phyloP scores from a whole-genome alignment of 1,140 invertebrate genomes.

The Colletes gigas region DNA sequence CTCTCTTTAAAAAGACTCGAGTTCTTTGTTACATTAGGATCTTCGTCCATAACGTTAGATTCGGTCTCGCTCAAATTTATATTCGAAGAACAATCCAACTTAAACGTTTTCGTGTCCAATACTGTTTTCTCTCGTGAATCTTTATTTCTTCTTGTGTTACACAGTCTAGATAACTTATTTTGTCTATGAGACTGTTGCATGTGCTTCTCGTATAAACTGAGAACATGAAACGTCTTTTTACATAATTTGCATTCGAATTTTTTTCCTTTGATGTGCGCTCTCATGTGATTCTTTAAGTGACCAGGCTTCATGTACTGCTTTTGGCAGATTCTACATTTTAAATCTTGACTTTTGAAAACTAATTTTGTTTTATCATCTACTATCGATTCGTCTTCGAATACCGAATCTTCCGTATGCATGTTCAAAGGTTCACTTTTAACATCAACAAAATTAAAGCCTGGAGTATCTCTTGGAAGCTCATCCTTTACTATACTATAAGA shows the following conservation, averaged over 20 bases:
- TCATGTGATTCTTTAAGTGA: constrained; percentile 69
- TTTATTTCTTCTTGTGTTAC: constrained; percentile 10
- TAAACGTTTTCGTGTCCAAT: not conserved
- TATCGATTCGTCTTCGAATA: constrained; percentile 19
- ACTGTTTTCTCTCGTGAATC: not conserved
- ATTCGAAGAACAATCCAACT: constrained; percentile 3
- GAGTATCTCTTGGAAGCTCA: not conserved
- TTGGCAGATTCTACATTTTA: constrained; percentile 67
- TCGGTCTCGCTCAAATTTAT: not conserved
- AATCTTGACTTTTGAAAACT: constrained; percentile 9
- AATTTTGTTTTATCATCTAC: constrained; percentile 15
- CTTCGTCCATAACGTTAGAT: not conserved
- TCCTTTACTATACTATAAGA: not conserved
- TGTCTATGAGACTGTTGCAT: constrained; percentile 57
- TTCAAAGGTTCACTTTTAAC: constrained; percentile 46
- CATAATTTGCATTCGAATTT: constrained; percentile 64
- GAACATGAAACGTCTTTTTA: constrained; percentile 60
- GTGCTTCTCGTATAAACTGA: constrained; percentile 64
- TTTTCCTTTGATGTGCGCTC: constrained; percentile 47
- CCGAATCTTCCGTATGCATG: constrained; percentile 16
- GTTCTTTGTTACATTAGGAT: constrained; percentile 12
- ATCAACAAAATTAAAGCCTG: constrained; percentile 54
- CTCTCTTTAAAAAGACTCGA: constrained; percentile 12
- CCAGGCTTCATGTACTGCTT: constrained; percentile 67
- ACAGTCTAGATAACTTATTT: constrained; percentile 9